Base-by-base conservation (phyloP, 1,140 invertebrate species). In the Anoplolepis gracilipes region DNA sequence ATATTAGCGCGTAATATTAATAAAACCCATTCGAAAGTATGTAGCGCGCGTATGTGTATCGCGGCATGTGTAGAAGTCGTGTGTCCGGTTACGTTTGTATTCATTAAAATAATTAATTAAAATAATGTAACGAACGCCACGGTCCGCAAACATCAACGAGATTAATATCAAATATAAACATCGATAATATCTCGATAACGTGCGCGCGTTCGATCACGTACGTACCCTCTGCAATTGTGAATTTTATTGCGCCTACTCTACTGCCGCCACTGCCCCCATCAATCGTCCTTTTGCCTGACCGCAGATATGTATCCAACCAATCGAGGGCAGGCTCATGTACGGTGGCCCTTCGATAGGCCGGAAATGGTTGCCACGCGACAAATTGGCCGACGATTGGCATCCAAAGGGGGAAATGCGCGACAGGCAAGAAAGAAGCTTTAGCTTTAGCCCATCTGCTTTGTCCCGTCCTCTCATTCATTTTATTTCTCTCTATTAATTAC, bases 381-480 rank as follows among this genome's bases (percentile, higher is more conserved):
- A 93, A 92, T 93, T 93, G 89, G 84, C 76, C 87, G 88, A 88
- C 87, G 91, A 92, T 92, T 91, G 89, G 88, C 86, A 86, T 53
- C 64, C 78, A 22, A 82, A 65, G 49, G 67, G 57, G 65, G 30
- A 65, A 28, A 75, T 62, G 16, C 36, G 39, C 46, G 57, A 53
- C 42, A 46, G 73, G 46, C 77, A 57, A 69, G 36, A 36, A 69
- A 46, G 42, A 77, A 87, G 70, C 77, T 90, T 73, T 36, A 25
- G 7, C 67, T 11, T 46, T 69, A n/a, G 13, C n/a, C 64, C 7
- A 33, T 89, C 78, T 84, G 67, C 36, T 89, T 72, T 84, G 67
- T 28, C n/a, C 79, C 77, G 61, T 79, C 42, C 42, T 84, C 57
- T 87, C 87, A 76, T 88, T 90, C 79, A 90, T 88, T 88, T 72